phyloP scores from a whole-genome alignment of 2,797 vertebrate genomes.

The Psittacula derbiana region DNA sequence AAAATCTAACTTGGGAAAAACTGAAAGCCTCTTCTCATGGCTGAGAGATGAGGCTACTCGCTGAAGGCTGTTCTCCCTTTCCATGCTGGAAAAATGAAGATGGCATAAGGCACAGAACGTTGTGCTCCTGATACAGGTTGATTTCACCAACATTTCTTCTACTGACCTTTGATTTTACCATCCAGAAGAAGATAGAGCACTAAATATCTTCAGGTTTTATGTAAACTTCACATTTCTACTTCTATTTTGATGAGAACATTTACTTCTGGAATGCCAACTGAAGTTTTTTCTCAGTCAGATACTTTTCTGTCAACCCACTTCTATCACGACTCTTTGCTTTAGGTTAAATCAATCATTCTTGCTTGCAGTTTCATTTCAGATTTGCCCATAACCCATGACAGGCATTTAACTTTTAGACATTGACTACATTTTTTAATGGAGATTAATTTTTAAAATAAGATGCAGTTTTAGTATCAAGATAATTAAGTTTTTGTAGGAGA shows the following conservation, averaged over 20 bases:
- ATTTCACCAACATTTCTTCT: neutral
- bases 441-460: conserved; percentile 49
- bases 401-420: conserved; percentile 4
- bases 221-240: neutral
- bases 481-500: conserved; percentile 54
- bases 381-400: conserved; percentile 18
- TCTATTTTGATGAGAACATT: neutral
- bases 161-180: neutral
- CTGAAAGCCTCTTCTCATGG: neutral
- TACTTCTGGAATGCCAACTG: neutral
- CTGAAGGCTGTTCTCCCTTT: neutral
- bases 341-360: conserved; percentile 8
- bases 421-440: conserved; percentile 6
- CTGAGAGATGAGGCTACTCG: neutral
- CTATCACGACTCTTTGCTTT: neutral
- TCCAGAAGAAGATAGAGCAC: neutral
- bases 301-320: neutral
- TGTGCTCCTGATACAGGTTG: neutral
- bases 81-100: neutral
- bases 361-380: conserved; percentile 2
- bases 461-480: conserved; percentile 18
- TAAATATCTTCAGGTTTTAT: neutral
- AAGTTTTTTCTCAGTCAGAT: neutral
- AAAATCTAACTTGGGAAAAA: neutral
- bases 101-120: neutral